Base-by-base conservation (phyloP, 2,113 vertebrate species). In the Aepyceros melampus region DNA sequence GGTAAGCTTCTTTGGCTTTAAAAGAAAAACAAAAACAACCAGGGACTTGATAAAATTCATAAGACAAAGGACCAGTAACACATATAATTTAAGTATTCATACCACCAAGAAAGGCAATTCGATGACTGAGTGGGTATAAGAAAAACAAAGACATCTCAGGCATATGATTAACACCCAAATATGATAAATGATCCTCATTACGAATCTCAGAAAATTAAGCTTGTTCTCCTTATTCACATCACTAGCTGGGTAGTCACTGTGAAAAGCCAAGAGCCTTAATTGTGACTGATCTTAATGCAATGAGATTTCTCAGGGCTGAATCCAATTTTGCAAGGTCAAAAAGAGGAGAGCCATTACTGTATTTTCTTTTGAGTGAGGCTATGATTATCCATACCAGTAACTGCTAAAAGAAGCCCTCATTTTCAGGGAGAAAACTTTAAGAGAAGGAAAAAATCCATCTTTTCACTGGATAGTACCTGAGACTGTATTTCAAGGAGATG, bases 1-100 rank as follows among this genome's bases (percentile, higher is more conserved):
- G 6, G 99, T 97, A 96, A 99, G 98, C 94, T 99, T 99, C 98
- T 99, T 99, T 92, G 99, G 99, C 99, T 99, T 95, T 97, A 83
- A 96, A 97, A 89, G 14, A 53, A 97, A 97, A 97, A 74, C 79
- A 74, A 36, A 84, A 97, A 76, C 19, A 84, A 16, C 19, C 87
- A 97, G 36, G 40, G 14, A 79, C 40, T 67, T 27, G 49, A 64
- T 45, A 93, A 95, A 76, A 78, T 33, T 62, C 67, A 23, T 33
- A 81, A 13, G 8, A 71, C 36, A 83, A 84, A 88, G 36, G 6
- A 67, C 31, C 7, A 21, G 81, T 67, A 58, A 91, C 25, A 76
- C 10, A 4, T 21, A 9, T 47, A 49, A 91, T 85, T 86, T 67
- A 92, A 82, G 67, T 86, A 86, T 60, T 78, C 17, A 71, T 13